Percentiles rank a stretch among this genome's conserved stretches.
phyloP scores from a whole-genome alignment of 2,113 vertebrate species.

The Mustela lutreola region DNA sequence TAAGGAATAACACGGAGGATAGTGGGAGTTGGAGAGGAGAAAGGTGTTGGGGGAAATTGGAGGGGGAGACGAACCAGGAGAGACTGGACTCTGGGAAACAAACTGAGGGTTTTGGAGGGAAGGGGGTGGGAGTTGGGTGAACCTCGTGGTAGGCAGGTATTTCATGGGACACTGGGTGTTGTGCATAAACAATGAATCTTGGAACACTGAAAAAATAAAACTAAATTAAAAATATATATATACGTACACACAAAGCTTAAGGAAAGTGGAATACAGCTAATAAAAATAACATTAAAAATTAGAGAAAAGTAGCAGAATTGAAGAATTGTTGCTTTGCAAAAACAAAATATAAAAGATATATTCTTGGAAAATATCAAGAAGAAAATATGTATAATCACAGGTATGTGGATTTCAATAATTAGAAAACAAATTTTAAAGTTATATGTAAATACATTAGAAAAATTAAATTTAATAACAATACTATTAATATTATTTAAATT shows the following conservation, averaged over 20 bases:
- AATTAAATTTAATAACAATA: neutral
- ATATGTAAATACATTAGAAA: constrained; percentile 10
- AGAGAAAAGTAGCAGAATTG: constrained; percentile 47
- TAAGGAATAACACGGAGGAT: no score
- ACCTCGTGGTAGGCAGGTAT: no score
- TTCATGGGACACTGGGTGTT: no score
- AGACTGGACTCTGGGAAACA: no score
- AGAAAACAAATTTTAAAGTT: constrained; percentile 21
- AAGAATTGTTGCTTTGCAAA: constrained; percentile 46
- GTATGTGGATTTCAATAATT: constrained; percentile 46
- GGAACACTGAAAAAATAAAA: no score
- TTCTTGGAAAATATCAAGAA: constrained; percentile 45
- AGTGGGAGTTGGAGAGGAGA: no score
- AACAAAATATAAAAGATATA: neutral
- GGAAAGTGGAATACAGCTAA: constrained; percentile 31
- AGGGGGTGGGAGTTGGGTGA: no score
- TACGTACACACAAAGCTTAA: neutral
- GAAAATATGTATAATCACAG: constrained; percentile 1
- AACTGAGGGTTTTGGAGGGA: no score
- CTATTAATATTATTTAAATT: neutral
- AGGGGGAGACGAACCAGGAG: no score
- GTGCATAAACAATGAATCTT: no score
- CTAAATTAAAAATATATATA: neutral
- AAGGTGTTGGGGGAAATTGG: no score
- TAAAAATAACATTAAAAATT: constrained; percentile 49